Base-by-base conservation (phyloP, 2,113 vertebrate species). In the Oxyura jamaicensis region DNA sequence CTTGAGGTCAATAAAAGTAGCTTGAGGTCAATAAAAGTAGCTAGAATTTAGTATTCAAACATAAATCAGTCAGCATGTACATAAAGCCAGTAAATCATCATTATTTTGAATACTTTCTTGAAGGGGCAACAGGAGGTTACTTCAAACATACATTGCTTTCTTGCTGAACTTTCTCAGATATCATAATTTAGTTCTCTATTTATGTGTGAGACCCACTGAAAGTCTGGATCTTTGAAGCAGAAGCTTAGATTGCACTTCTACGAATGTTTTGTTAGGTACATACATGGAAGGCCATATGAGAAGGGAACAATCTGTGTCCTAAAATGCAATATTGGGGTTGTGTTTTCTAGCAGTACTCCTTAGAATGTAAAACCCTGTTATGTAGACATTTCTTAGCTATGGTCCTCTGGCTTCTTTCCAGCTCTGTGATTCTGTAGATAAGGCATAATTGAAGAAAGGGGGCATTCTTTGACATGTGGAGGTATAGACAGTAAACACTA, bases 401-500 rank as follows among this genome's bases (percentile, higher is more conserved):
- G 36, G 41, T 41, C 11, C 13, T 59, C 19, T 72, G 74, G 13
- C 56, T 73, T 80, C 33, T 52, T 74, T 88, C 58, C 23, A 46
- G 14, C 22, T 60, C 22, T 73, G 28, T 4, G 22, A 36, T 86
- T 92, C 77, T 84, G 22, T 55, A 41, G 8, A 16, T 23, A 74
- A 74, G 33, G 8, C n/a, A 5, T 50, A 50, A 41, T 6, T 67
- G 50, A 18, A 67, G 52, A 53, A 36, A 93, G 14, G 7, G 14
- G 7, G 13, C 16, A 8, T 69, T 2, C 8, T 74, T 28, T 91
- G 73, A 46, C 19, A 15, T 0, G 0, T 44, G 44, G 17, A 50
- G 23, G 7, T 75, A 41, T n/a, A 17, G 33, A 33, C 3, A 7
- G 35, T 50, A 80, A 31, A 35, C 10, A 1, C 13, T 73, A 50